phyloP scores from a whole-genome alignment of 2,888 invertebrate species.

The Anodontia alba region DNA sequence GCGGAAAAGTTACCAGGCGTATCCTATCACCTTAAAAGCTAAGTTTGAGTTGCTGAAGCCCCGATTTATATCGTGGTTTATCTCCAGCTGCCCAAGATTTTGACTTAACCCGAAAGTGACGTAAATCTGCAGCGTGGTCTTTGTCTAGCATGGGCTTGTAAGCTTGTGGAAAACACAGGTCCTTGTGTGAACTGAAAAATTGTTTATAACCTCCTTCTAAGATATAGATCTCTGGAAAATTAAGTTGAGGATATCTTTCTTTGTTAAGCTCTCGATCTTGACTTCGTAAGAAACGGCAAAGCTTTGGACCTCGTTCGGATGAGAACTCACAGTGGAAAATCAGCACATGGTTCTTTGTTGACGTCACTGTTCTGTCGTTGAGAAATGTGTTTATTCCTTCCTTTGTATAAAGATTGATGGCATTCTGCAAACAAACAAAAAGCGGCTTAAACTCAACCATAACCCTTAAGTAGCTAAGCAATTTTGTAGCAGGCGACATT shows the following conservation, averaged over 20 bases:
- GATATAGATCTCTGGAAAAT: slow-evolving; percentile 30
- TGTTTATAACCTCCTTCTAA: slow-evolving; percentile 27
- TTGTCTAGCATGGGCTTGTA: slow-evolving; percentile 62
- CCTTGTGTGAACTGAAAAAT: slow-evolving; percentile 23
- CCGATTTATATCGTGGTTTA: background rate
- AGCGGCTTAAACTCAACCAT: too few species aligned
- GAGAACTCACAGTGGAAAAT: slow-evolving; percentile 8
- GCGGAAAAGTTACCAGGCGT: too few species aligned
- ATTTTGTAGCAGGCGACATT: too few species aligned
- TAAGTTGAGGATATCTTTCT: slow-evolving; percentile 28
- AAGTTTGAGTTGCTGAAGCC: background rate
- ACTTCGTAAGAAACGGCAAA: slow-evolving; percentile 24
- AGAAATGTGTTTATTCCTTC: background rate
- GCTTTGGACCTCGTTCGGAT: background rate
- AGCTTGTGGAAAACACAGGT: slow-evolving; percentile 38
- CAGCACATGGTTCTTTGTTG: background rate
- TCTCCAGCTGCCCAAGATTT: slow-evolving; percentile 57
- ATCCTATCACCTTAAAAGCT: background rate
- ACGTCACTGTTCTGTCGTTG: background rate
- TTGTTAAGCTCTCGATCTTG: slow-evolving; percentile 28
- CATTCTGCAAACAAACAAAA: background rate
- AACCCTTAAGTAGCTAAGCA: background rate
- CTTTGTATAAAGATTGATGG: background rate
- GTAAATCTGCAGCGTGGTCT: slow-evolving; percentile 44
- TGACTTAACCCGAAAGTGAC: slow-evolving; percentile 61